These are phyloP conservation scores for Eumacrocentrus americanus DNA, from an alignment of 2,888 invertebrate genomes.

Conservation along the genomic window DNA sequence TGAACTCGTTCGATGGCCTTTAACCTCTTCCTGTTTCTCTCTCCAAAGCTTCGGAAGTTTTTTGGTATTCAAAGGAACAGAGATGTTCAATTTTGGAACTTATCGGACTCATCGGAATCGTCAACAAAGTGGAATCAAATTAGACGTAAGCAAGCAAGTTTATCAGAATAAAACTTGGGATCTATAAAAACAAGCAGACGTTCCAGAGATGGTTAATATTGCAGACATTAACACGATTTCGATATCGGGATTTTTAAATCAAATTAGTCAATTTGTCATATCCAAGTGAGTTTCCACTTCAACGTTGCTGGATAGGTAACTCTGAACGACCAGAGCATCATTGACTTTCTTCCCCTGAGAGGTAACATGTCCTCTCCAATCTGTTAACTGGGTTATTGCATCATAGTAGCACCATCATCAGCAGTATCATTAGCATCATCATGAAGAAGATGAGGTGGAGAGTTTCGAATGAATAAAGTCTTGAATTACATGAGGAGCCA, in stretches of 20 bases:
- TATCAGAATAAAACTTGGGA: too few species aligned
- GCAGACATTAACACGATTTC: slow-evolving; percentile 24
- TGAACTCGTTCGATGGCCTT: slow-evolving; percentile 22
- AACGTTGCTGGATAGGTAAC: neutral
- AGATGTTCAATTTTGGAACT: slow-evolving; percentile 3
- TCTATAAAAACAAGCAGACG: slow-evolving; percentile 5
- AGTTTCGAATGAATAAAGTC: too few species aligned
- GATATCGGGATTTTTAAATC: slow-evolving; percentile 24
- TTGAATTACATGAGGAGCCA: too few species aligned
- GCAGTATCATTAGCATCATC: too few species aligned
- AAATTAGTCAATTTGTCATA: slow-evolving; percentile 22
- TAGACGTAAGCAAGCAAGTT: too few species aligned
- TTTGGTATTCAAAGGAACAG: neutral
- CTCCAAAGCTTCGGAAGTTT: too few species aligned
- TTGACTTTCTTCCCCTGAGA: neutral
- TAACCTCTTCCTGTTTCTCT: slow-evolving; percentile 9
- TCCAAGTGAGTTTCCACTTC: neutral
- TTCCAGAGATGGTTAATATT: slow-evolving; percentile 1
- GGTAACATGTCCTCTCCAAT: too few species aligned
- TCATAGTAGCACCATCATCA: too few species aligned
- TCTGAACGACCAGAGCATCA: neutral
- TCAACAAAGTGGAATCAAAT: too few species aligned
- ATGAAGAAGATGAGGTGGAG: too few species aligned
- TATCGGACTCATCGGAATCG: too few species aligned
- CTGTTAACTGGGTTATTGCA: too few species aligned